Evolutionary conservation across 2,888 invertebrate genomes (phyloP), one percentile per base, ranked within the genome.

Genomic region (Tanypteryx hageni): DNA sequence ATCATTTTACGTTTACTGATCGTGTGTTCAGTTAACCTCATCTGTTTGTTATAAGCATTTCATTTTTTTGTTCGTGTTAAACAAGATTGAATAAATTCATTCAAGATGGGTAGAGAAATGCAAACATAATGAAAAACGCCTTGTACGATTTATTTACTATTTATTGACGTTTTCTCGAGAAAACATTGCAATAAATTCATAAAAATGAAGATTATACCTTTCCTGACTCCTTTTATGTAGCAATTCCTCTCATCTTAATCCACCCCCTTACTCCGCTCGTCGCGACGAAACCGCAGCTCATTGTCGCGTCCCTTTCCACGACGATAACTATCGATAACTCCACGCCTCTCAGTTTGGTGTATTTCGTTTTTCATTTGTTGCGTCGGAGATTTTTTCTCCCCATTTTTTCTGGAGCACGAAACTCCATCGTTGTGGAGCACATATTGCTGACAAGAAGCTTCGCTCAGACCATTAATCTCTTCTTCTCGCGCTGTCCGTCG

Each of bases 391-490:
- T 64, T 89, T 89, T 89, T 89, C 61, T 11, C 86, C 44, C 13
- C 27, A 18, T 16, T 57, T 31, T 86, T 61, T 18, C 86, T 31
- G 31, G 31, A 86, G 44, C 16, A 86, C 27, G 86, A 22, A 31
- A 31, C 86, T 86, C 61, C 7, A 61, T 31, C 31, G 61, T 22
- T 9, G 27, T 18, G 31, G 86, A 86, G 89, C 89, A n/a, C 89
- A 89, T 89, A 89, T 68, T 89, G 89, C 89, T 64, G 89, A 89
- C 89, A 68, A 89, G 89, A 68, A 89, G 89, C 89, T 68, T 11
- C 56, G 61, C 89, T 89, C 64, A 44, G n/a, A 68, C 44, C 89
- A 89, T 89, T 89, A 89, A 89, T 89, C 89, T 89, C 89, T 31
- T 31, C 89, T 89, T 64, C 18, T 31, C 18, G 59, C 57, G 61